Evolutionary conservation across 1,140 invertebrate species (phyloP).

Genomic region (Heliconius hewitsoni): DNA sequence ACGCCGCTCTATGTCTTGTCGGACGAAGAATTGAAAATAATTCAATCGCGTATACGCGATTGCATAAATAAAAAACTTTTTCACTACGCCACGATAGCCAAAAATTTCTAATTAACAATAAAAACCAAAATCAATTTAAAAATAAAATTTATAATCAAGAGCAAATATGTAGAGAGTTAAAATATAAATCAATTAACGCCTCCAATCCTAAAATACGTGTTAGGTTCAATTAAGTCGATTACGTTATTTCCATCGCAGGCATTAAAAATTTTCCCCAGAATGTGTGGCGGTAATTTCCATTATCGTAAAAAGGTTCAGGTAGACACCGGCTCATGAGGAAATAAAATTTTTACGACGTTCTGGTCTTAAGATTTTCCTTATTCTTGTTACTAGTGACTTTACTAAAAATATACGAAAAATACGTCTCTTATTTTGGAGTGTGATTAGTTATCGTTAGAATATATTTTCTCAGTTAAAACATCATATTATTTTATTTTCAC

Average conservation of each 20-base stretch:
- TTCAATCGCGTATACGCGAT: too few relatives aligned
- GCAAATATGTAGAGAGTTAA: conserved; percentile 8
- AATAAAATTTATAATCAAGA: not conserved
- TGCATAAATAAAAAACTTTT: too few relatives aligned
- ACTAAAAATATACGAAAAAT: conserved; percentile 6
- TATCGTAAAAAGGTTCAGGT: conserved; percentile 38
- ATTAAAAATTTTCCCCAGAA: conserved; percentile 19
- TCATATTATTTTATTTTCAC: too few relatives aligned
- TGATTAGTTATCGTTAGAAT: not conserved
- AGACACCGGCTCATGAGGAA: conserved; percentile 38
- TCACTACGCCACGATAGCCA: not conserved
- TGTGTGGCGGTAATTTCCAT: conserved; percentile 35
- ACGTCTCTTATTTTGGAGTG: not conserved
- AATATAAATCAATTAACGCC: conserved; percentile 30
- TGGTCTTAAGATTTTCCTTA: conserved; percentile 29
- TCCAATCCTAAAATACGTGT: conserved; percentile 24
- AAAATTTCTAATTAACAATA: too few relatives aligned
- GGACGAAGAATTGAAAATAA: too few relatives aligned
- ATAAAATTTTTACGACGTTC: conserved; percentile 42
- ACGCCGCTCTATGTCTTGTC: too few relatives aligned
- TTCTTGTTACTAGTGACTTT: conserved; percentile 21
- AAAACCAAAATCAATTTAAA: not conserved
- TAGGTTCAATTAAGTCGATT: conserved; percentile 29
- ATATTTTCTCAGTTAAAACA: too few relatives aligned
- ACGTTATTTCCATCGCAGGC: conserved; percentile 3